A percentile compares a stretch with the other conserved stretches of the same genome.
Evolutionary conservation across 2,113 vertebrate genomes (phyloP).

Genomic region (Colinus virginianus): DNA sequence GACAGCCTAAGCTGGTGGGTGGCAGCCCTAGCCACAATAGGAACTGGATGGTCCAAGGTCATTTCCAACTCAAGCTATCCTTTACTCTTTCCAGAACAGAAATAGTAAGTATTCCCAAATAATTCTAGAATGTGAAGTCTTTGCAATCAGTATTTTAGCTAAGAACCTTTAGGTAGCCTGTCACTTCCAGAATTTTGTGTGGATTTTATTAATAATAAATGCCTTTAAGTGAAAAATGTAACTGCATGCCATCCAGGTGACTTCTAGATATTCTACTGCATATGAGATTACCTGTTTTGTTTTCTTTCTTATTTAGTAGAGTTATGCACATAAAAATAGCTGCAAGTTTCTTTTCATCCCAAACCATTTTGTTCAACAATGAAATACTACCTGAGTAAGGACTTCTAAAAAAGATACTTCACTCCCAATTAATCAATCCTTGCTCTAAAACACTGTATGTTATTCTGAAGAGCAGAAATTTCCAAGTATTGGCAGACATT

Average conservation of each 20-base stretch:
- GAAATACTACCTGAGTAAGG: not conserved
- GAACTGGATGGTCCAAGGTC: too few species aligned
- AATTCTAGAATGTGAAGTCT: not conserved
- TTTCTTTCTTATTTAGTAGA: not conserved
- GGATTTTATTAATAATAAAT: constrained; percentile 16
- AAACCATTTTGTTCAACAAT: not conserved
- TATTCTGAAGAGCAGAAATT: not conserved
- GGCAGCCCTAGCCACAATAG: too few species aligned
- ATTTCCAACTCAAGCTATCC: too few species aligned
- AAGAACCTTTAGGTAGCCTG: constrained; percentile 2
- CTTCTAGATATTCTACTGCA: not conserved
- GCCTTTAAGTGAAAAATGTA: not conserved
- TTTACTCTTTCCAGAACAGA: too few species aligned
- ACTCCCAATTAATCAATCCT: not conserved
- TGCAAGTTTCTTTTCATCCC: not conserved
- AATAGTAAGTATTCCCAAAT: too few species aligned
- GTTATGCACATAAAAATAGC: not conserved
- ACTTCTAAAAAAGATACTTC: not conserved
- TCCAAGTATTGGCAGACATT: not conserved
- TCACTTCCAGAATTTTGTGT: not conserved
- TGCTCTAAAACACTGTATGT: not conserved
- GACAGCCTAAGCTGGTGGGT: too few species aligned
- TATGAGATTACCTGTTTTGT: not conserved
- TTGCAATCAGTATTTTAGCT: constrained; percentile 22
- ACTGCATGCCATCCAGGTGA: not conserved